phyloP scores from a whole-genome alignment of 2,888 invertebrate genomes.

The Folsomia manolachei region DNA sequence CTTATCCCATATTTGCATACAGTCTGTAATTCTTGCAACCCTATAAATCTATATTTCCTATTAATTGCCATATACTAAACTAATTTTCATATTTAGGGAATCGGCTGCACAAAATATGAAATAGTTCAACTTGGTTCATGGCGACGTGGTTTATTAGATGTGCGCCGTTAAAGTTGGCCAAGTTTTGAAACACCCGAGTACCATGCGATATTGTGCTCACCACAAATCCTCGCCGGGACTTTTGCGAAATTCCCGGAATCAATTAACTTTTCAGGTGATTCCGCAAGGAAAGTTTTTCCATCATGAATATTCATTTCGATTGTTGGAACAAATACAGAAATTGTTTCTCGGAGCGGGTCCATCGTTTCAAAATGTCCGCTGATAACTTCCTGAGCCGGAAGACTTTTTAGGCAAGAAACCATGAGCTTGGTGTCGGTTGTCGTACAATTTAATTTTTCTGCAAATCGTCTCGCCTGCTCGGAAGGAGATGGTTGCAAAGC shows the following conservation, averaged over 20 bases:
- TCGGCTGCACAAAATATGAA: too few species aligned
- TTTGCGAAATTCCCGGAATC: constrained; percentile 24
- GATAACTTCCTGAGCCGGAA: constrained; percentile 22
- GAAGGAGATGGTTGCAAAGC: constrained; percentile 29
- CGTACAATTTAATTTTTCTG: constrained; percentile 29
- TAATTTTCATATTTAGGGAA: too few species aligned
- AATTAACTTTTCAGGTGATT: constrained; percentile 25
- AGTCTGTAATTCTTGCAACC: too few species aligned
- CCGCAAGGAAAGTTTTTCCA: constrained; percentile 31
- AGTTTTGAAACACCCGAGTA: too few species aligned
- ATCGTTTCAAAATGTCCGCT: constrained; percentile 33
- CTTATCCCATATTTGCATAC: too few species aligned
- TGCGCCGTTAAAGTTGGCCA: too few species aligned
- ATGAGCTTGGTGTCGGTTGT: constrained; percentile 23
- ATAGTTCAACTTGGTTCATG: too few species aligned
- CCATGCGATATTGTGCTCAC: too few species aligned
- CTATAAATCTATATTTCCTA: too few species aligned
- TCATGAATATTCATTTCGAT: constrained; percentile 16
- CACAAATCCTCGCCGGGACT: too few species aligned
- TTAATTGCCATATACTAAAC: too few species aligned
- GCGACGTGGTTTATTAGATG: too few species aligned
- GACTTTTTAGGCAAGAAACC: constrained; percentile 24
- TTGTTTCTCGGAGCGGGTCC: constrained; percentile 32
- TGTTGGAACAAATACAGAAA: constrained; percentile 34
- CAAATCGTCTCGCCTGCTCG: constrained; percentile 29